Percentiles rank a stretch among this genome's conserved stretches.
Evolutionary conservation across 2,888 invertebrate genomes (phyloP).

Genomic region (Phragmatobia fuliginosa): DNA sequence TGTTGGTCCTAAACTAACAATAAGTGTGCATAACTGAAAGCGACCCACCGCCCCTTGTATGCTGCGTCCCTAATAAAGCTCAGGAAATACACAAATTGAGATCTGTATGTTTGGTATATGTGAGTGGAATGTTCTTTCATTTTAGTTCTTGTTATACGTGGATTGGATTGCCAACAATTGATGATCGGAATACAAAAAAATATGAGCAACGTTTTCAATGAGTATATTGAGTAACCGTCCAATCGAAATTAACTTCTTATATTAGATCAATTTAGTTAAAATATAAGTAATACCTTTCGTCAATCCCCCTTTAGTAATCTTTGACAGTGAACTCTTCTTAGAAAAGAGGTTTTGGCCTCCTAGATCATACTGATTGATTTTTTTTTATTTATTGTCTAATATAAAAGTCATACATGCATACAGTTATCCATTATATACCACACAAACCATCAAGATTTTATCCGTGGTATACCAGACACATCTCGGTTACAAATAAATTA

Average conservation of each 20-base stretch:
- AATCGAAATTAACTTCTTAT: not conserved
- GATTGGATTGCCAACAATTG: not conserved
- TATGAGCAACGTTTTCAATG: not conserved
- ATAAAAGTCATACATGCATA: no score
- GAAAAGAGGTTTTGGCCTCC: no score
- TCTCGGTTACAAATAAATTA: no score
- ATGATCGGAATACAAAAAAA: not conserved
- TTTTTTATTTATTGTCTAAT: no score
- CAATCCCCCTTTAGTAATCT: no score
- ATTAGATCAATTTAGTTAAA: not conserved
- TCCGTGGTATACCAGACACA: no score
- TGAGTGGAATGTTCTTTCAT: not conserved
- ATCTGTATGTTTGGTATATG: constrained; percentile 10
- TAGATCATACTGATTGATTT: no score
- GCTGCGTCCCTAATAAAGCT: constrained; percentile 27
- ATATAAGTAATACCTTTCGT: no score
- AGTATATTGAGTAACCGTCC: not conserved
- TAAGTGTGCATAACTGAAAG: constrained; percentile 50
- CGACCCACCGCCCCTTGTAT: constrained; percentile 25
- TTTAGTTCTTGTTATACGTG: not conserved
- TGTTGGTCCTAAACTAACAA: constrained; percentile 60
- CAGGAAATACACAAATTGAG: constrained; percentile 27
- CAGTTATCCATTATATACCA: no score
- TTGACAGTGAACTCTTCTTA: no score
- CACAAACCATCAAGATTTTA: no score